Conservation (phyloP, 2,888 invertebrate genomes). For the Pandemis heparana region DNA sequence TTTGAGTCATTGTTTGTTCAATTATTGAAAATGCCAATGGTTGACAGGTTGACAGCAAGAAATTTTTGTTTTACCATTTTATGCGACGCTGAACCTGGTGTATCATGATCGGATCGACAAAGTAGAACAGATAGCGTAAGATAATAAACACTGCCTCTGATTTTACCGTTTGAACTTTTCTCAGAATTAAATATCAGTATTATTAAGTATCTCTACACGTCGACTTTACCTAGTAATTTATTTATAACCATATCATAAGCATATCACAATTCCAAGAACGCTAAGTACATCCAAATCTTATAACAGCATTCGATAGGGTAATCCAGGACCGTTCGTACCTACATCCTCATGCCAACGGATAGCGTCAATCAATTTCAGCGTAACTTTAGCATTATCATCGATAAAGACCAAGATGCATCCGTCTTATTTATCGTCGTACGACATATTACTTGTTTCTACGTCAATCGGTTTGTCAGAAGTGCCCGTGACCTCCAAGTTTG, state of each 20-base stretch:
- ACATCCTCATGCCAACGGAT: slow-evolving; percentile 33
- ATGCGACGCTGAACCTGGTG: too few species aligned
- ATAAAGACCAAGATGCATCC: slow-evolving; percentile 23
- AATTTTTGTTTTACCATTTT: too few species aligned
- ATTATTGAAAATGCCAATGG: too few species aligned
- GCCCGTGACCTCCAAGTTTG: slow-evolving; percentile 53
- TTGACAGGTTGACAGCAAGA: too few species aligned
- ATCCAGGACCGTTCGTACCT: slow-evolving; percentile 5
- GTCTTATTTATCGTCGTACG: slow-evolving; percentile 25
- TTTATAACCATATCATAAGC: not conserved
- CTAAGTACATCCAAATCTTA: not conserved
- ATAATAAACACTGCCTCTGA: too few species aligned
- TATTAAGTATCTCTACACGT: too few species aligned
- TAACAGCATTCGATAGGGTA: not conserved
- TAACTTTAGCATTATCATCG: slow-evolving; percentile 21
- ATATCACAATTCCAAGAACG: not conserved
- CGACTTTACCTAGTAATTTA: not conserved
- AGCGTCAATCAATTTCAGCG: slow-evolving; percentile 33
- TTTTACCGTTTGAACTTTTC: too few species aligned
- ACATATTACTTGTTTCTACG: slow-evolving; percentile 28
- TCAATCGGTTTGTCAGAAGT: slow-evolving; percentile 26
- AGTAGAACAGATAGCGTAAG: too few species aligned
- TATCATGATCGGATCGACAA: too few species aligned
- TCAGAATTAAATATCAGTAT: too few species aligned
- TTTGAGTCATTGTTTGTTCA: too few species aligned